Conservation (phyloP, 2,113 vertebrate species). For the Grallaria varia region DNA sequence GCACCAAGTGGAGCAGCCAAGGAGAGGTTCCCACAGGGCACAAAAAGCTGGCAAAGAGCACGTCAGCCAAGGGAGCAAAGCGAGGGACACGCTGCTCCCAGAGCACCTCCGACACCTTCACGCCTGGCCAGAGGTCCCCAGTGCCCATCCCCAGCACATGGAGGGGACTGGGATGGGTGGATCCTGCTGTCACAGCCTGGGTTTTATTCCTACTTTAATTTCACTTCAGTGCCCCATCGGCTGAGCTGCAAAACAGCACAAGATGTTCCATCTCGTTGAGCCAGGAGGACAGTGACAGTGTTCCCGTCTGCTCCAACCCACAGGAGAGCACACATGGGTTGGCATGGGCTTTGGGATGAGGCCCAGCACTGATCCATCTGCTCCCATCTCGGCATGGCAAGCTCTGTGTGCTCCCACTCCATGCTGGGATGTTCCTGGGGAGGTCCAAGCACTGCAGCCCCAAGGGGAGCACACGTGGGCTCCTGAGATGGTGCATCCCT, state of each 20-base stretch:
- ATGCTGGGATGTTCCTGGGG: neutral
- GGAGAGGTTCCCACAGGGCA: fast-evolving
- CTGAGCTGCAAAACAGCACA: neutral
- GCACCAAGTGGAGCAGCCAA: neutral
- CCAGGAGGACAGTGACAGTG: neutral
- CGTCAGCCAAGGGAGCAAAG: neutral
- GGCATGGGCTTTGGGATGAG: neutral
- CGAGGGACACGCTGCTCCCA: neutral
- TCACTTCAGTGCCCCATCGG: neutral
- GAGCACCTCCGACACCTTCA: neutral
- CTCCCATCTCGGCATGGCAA: neutral
- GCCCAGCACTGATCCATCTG: neutral
- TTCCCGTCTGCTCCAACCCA: neutral
- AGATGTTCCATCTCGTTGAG: neutral
- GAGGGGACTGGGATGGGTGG: neutral
- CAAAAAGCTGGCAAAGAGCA: neutral
- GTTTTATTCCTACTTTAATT: neutral
- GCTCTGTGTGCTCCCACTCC: neutral
- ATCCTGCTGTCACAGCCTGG: neutral
- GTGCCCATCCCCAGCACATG: neutral
- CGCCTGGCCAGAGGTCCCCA: neutral
- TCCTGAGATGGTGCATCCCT: neutral
- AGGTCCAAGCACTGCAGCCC: neutral
- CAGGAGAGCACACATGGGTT: neutral
- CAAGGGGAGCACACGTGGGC: fast-evolving